These are phyloP conservation scores for Blastomussa wellsi DNA, from an alignment of 92 coral and sea anemone genomes.

Conservation along the genomic window DNA sequence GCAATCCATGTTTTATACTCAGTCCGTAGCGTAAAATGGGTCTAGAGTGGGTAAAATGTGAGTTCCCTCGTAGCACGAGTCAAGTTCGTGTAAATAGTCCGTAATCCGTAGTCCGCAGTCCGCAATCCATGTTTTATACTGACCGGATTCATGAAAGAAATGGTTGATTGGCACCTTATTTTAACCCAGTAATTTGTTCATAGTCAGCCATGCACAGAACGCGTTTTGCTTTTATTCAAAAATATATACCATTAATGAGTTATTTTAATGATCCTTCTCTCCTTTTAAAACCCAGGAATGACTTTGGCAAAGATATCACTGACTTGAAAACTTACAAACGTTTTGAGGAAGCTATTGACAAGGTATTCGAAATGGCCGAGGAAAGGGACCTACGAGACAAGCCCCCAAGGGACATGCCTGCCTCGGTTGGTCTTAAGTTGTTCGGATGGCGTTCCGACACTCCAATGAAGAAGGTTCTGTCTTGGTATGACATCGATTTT, in stretches of 20 bases:
- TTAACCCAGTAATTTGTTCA: not conserved
- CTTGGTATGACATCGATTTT: constrained; percentile 39
- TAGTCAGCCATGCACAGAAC: not conserved
- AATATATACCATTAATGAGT: not conserved
- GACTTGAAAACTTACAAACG: not conserved
- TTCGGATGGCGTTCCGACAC: constrained; percentile 22
- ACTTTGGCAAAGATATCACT: not conserved
- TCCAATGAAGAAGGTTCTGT: constrained; percentile 19
- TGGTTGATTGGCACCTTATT: not conserved
- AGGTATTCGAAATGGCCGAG: constrained; percentile 22
- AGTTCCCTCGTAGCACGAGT: no score
- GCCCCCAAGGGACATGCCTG: constrained; percentile 33
- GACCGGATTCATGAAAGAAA: no score
- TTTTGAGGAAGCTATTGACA: not conserved
- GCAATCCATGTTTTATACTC: no score
- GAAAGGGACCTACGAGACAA: not conserved
- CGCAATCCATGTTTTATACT: no score
- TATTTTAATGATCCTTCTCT: not conserved
- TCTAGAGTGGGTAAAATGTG: no score
- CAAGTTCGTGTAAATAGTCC: no score
- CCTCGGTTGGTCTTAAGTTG: not conserved
- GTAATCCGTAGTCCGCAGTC: no score
- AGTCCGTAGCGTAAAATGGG: no score
- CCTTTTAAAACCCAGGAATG: not conserved
- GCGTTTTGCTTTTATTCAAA: not conserved